Base-by-base conservation (phyloP, 2,888 invertebrate species). In the Pachydiplax longipennis region DNA sequence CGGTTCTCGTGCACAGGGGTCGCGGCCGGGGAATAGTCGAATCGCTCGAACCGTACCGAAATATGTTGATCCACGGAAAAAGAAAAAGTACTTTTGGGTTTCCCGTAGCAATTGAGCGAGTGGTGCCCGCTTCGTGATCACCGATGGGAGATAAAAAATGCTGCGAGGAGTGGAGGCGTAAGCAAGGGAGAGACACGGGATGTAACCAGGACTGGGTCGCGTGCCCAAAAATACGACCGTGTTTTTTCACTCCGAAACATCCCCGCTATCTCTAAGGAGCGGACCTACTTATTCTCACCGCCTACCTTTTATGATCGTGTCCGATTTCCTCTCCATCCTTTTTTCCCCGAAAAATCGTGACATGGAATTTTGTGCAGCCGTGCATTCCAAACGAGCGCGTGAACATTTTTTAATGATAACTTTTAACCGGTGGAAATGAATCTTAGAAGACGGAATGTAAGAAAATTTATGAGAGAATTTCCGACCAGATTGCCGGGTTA, bases 11-110 rank as follows among this genome's bases (percentile, higher is more conserved):
- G 83, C 83, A 58, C 53, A 83, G 58, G 58, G 53, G 58, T 58
- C 83, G 58, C 35, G 35, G 83, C 53, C 83, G 48, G 48, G 22
- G 82, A 48, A 48, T 25, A 13, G 53, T 44, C 53, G 82, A 53
- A 53, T 58, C 83, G 83, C 31, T 35, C 18, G 53, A 37, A 37
- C 87, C 58, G 35, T 83, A 58, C 83, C 87, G 61, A 87, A 87
- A 87, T 87, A 61, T 83, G 83, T 61, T 58, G 58, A 83, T 87
- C 87, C 61, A 65, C 65, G 61, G 37, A 48, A 58, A 83, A n/a
- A 40, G 13, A 65, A 31, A 44, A 44, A 44, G 44, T 44, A 44
- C 4, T 31, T 37, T 40, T 31, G 18, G 53, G 81, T 25, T 44
- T 53, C 44, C 44, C 82, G 31, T 58, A 15, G 58, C 15, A 35